Conservation (phyloP, 2,113 vertebrate genomes). For the Piaya cayana region DNA sequence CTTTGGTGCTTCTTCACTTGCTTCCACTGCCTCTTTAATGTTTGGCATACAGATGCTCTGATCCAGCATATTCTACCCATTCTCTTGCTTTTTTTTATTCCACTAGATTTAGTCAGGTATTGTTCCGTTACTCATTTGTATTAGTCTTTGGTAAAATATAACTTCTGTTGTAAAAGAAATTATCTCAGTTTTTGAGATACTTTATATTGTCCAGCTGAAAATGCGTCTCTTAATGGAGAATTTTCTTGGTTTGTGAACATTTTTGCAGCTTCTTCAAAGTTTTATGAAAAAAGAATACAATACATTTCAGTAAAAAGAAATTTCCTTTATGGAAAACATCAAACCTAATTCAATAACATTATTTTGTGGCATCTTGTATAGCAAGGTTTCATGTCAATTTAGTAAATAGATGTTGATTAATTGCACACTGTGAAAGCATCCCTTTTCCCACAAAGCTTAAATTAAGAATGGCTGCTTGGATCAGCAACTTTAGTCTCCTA, state of each 20-base stretch:
- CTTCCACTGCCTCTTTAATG: neutral
- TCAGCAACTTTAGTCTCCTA: conserved; percentile 16
- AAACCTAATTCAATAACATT: neutral
- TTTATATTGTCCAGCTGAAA: neutral
- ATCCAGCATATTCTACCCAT: neutral
- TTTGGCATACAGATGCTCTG: neutral
- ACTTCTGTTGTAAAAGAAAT: neutral
- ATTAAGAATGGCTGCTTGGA: conserved; percentile 9
- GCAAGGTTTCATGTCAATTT: neutral
- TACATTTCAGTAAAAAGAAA: neutral
- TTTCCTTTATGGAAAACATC: neutral
- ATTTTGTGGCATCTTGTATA: neutral
- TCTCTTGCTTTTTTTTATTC: neutral
- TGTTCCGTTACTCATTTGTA: neutral
- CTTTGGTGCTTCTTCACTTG: neutral
- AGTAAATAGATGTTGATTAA: conserved; percentile 16
- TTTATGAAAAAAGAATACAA: neutral
- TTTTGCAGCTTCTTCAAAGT: neutral
- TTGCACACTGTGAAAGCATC: neutral
- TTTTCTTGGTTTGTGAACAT: neutral
- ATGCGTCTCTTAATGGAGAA: neutral
- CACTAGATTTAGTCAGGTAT: neutral
- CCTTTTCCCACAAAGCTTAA: conserved; percentile 2
- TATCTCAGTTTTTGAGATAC: neutral
- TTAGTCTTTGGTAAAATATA: neutral